phyloP scores from a whole-genome alignment of 2,113 vertebrate species.

The Oncorhynchus nerka region DNA sequence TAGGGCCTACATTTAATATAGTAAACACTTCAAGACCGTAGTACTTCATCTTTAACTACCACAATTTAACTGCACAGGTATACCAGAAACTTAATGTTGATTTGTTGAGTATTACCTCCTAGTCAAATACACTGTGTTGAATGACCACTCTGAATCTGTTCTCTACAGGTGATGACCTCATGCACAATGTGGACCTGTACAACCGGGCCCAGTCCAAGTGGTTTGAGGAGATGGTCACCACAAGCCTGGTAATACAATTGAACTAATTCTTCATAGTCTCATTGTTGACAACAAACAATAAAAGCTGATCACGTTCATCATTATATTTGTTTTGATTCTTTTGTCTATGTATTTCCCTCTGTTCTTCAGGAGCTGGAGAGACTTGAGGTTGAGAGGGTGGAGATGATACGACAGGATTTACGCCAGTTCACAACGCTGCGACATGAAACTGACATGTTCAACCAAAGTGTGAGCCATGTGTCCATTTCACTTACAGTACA shows the following conservation, averaged over 20 bases:
- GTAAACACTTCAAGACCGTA: neutral
- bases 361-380: conserved; percentile 87
- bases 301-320: neutral
- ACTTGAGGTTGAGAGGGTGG: conserved; percentile 92
- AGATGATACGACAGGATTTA: conserved; percentile 94
- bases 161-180: conserved; percentile 89
- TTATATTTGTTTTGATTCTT: neutral
- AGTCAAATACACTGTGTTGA: neutral
- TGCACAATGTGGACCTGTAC: conserved; percentile 97
- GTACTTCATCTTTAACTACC: neutral
- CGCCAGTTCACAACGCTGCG: conserved; percentile 94
- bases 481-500: neutral
- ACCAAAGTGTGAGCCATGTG: conserved; percentile 91
- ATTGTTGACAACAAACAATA: neutral
- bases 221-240: conserved; percentile 99
- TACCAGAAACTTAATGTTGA: neutral
- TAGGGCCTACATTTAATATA: neutral
- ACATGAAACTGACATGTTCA: conserved; percentile 99
- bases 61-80: neutral
- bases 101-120: neutral
- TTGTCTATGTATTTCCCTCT: neutral
- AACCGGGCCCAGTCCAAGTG: conserved; percentile 97
- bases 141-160: neutral
- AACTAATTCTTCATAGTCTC: neutral
- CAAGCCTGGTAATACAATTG: conserved; percentile 80